Conservation (phyloP, 1,140 invertebrate species). For the Mesaphorura yosii region DNA sequence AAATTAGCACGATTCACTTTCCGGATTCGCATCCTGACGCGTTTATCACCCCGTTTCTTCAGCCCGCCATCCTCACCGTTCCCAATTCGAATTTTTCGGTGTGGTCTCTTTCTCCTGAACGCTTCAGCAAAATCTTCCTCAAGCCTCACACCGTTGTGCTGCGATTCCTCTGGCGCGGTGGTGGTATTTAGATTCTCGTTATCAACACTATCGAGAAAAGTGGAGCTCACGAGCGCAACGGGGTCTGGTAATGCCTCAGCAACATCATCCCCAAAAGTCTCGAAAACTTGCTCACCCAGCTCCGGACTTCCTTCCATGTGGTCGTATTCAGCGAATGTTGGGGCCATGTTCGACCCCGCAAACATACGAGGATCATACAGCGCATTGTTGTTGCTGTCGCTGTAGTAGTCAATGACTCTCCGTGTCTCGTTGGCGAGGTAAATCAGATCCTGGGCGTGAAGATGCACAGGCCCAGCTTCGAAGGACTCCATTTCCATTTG, state of each 20-base stretch:
- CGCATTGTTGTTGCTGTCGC: too few relatives aligned
- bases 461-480: too few relatives aligned
- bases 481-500: too few relatives aligned
- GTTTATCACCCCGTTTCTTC: conserved; percentile 1
- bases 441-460: not conserved
- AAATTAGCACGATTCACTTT: not conserved
- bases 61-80: conserved; percentile 8
- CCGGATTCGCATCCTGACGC: not conserved
- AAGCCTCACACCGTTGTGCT: conserved; percentile 8
- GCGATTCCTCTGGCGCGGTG: too few relatives aligned
- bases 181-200: too few relatives aligned
- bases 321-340: not conserved
- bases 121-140: conserved; percentile 29
- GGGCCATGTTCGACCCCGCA: too few relatives aligned
- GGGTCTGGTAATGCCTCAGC: conserved; percentile 22
- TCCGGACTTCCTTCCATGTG: not conserved
- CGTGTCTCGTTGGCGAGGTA: not conserved
- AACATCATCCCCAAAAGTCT: conserved; percentile 7
- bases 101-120: conserved; percentile 15
- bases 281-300: not conserved
- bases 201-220: too few relatives aligned
- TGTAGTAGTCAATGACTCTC: not conserved
- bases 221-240: conserved; percentile 22
- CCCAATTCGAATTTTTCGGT: conserved; percentile 10
- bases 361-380: too few relatives aligned